A percentile compares a stretch with the other conserved stretches of the same genome.
phyloP scores from a whole-genome alignment of 2,888 invertebrate species.

The Melinaea marsaeus region DNA sequence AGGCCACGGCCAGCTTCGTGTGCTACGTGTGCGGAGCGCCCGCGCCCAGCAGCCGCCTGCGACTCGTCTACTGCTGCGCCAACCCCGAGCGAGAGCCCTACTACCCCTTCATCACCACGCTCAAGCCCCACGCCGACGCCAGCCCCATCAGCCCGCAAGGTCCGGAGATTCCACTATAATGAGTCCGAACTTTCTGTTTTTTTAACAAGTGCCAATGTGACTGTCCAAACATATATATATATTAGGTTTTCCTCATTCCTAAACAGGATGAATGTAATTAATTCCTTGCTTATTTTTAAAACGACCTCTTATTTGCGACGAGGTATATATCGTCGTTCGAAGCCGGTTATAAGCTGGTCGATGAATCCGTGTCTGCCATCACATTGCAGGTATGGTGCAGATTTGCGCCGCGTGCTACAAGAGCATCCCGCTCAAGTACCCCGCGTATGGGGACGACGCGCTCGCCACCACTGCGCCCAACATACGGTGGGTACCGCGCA shows the following conservation, averaged over 20 bases:
- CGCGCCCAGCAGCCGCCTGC: conserved; percentile 87
- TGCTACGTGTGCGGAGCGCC: conserved; percentile 93
- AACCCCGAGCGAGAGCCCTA: conserved; percentile 92
- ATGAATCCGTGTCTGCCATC: neutral
- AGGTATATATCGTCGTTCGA: no score
- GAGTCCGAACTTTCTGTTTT: no score
- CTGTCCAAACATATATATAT: no score
- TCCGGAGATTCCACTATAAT: conserved; percentile 33
- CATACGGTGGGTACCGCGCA: neutral
- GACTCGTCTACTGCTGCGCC: conserved; percentile 89
- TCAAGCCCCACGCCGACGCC: conserved; percentile 89
- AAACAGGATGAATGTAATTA: no score
- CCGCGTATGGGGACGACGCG: conserved; percentile 82
- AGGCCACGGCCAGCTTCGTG: conserved; percentile 80
- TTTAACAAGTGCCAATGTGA: no score
- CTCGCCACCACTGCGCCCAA: conserved; percentile 51
- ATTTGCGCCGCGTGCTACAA: conserved; percentile 93
- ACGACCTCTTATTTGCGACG: no score
- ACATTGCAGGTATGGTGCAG: conserved; percentile 84
- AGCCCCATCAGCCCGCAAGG: conserved; percentile 94
- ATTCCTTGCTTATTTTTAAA: no score
- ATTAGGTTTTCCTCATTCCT: no score
- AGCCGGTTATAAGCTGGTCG: neutral
- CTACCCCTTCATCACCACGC: conserved; percentile 90
- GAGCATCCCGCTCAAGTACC: conserved; percentile 86